A percentile compares a stretch with the other conserved stretches of the same genome.
Evolutionary conservation across 2,797 vertebrate species (phyloP).

Genomic region (Spatula versicolor): DNA sequence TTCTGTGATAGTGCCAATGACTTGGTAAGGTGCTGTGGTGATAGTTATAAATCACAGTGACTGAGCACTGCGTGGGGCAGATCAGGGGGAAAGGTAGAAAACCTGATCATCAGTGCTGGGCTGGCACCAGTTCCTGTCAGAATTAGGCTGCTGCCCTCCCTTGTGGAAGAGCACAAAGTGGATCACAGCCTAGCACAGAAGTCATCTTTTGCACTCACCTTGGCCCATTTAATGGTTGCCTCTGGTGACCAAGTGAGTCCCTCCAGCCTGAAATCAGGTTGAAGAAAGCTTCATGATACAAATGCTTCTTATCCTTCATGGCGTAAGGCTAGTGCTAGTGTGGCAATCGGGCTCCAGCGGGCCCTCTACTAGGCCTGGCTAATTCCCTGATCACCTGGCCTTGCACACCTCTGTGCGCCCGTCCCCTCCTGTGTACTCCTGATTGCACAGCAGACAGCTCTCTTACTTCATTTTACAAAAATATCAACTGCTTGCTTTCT

Average conservation of each 20-base stretch:
- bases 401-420: not conserved
- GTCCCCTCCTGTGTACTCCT: not conserved
- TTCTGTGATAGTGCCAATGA: not conserved
- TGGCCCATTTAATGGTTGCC: not conserved
- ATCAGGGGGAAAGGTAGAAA: not conserved
- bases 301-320: not conserved
- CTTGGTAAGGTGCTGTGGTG: accelerated
- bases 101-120: not conserved
- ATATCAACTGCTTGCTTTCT: not conserved
- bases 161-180: too few relatives aligned
- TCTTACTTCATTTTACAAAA: not conserved
- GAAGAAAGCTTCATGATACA: not conserved
- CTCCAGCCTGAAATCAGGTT: not conserved
- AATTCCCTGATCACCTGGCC: not conserved
- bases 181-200: not conserved
- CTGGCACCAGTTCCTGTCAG: not conserved
- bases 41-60: not conserved
- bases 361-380: not conserved
- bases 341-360: accelerated
- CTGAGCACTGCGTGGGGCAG: not conserved
- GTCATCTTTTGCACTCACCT: not conserved
- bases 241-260: not conserved
- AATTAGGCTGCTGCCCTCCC: not conserved
- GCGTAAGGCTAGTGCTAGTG: not conserved
- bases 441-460: not conserved